Evolutionary conservation across 2,888 invertebrate species (phyloP).

Genomic region (Drosophila meridiana): DNA sequence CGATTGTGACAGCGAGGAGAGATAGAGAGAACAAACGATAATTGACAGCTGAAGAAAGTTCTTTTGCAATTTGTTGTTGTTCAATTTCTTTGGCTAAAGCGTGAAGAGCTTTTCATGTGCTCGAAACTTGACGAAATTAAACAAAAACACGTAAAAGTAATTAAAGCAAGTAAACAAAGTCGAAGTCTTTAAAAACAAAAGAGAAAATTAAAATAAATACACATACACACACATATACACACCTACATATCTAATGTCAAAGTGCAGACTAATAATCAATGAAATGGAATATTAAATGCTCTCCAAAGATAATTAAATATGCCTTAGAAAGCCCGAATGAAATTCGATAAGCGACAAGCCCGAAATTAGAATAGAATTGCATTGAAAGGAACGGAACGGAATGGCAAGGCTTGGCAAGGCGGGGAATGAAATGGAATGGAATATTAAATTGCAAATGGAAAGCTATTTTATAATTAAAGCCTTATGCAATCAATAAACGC

Average conservation of each 20-base stretch:
- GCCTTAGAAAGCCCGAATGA: not conserved
- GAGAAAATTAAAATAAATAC: not conserved
- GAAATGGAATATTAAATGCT: not conserved
- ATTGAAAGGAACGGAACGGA: not conserved
- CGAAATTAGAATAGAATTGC: not conserved
- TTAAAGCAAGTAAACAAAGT: not conserved
- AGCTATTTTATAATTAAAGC: slow-evolving; percentile 5
- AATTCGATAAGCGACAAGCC: not conserved
- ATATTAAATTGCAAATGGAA: slow-evolving; percentile 2
- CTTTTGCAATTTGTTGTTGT: slow-evolving; percentile 2
- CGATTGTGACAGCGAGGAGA: too few relatives aligned
- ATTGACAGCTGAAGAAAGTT: not conserved
- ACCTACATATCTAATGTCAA: not conserved
- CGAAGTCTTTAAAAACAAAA: not conserved
- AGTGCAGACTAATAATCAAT: not conserved
- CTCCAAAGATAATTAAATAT: not conserved
- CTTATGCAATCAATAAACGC: slow-evolving; percentile 17
- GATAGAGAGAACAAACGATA: not conserved
- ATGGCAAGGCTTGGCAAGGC: not conserved
- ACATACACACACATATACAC: not conserved
- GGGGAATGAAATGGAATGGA: not conserved
- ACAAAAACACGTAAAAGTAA: slow-evolving; percentile 4
- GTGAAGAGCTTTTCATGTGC: slow-evolving; percentile 2
- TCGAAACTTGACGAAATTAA: not conserved
- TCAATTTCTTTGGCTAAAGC: not conserved